A percentile compares a stretch with the other conserved stretches of the same genome.
Conservation (phyloP, 1,140 invertebrate genomes). For the Drosophila murphyi region DNA sequence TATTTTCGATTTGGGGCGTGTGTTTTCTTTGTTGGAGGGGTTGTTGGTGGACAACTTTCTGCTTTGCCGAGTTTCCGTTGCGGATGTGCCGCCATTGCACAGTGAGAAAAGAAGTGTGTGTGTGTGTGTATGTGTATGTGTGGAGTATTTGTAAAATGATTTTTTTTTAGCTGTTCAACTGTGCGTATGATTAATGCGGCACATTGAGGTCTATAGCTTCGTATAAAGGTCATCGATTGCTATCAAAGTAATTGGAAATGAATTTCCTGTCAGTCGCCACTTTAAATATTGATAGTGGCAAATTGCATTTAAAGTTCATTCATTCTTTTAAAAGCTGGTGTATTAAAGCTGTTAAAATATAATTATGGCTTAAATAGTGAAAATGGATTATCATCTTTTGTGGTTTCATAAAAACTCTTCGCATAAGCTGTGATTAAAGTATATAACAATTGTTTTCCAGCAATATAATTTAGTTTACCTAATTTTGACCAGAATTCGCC, state of each 20-base stretch:
- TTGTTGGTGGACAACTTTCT: conserved; percentile 2
- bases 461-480: too few relatives aligned
- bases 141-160: conserved; percentile 34
- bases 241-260: background rate
- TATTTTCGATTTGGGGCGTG: conserved; percentile 69
- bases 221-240: conserved; percentile 25
- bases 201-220: conserved; percentile 25
- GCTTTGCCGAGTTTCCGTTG: conserved; percentile 22
- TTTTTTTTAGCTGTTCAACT: conserved; percentile 53
- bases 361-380: too few relatives aligned
- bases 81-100: conserved; percentile 66
- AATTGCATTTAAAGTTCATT: background rate
- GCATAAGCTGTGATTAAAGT: background rate
- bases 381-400: too few relatives aligned
- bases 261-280: background rate
- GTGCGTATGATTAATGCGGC: conserved; percentile 68
- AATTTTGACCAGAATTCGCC: too few relatives aligned
- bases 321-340: background rate
- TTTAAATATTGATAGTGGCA: conserved; percentile 2
- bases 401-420: too few relatives aligned
- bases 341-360: background rate
- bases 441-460: background rate
- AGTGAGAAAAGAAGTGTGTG: conserved; percentile 27
- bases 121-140: conserved; percentile 20
- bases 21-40: background rate